Evolutionary conservation across 1,140 invertebrate species (phyloP).

Genomic region (Telenomus remus): DNA sequence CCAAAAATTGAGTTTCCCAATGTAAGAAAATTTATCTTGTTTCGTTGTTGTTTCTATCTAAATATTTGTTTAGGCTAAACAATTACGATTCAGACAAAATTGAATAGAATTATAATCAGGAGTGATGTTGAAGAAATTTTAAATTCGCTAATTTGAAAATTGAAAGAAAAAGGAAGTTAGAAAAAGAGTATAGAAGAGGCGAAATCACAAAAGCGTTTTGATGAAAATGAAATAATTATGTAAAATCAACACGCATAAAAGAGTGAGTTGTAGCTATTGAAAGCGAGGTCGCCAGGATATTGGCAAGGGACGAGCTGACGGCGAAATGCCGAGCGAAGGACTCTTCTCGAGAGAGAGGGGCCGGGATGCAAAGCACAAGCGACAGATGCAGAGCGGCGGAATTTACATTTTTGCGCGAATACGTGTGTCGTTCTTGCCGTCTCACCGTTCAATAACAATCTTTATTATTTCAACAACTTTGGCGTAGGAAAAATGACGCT

Average conservation of each 20-base stretch:
- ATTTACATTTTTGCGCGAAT: conserved; percentile 68
- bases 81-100: too few relatives aligned
- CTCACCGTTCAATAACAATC: conserved; percentile 67
- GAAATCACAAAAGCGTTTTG: conserved; percentile 2
- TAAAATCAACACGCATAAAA: conserved; percentile 8
- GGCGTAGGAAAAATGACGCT: conserved; percentile 23
- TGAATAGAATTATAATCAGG: too few relatives aligned
- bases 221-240: conserved; percentile 16
- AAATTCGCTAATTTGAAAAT: not conserved
- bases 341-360: conserved; percentile 16
- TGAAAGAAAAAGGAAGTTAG: not conserved
- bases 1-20: too few relatives aligned
- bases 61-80: too few relatives aligned
- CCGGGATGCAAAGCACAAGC: conserved; percentile 38
- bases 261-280: conserved; percentile 49
- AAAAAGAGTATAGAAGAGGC: not conserved
- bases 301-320: conserved; percentile 53
- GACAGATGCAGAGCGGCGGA: conserved; percentile 63
- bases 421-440: conserved; percentile 56
- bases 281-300: conserved; percentile 56
- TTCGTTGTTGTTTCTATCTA: too few relatives aligned
- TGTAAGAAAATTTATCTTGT: too few relatives aligned
- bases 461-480: conserved; percentile 72
- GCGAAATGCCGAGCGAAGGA: conserved; percentile 49
- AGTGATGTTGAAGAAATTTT: not conserved